These are phyloP conservation scores for Carabus problematicus DNA, from an alignment of 2,888 invertebrate species.

Conservation along the genomic window DNA sequence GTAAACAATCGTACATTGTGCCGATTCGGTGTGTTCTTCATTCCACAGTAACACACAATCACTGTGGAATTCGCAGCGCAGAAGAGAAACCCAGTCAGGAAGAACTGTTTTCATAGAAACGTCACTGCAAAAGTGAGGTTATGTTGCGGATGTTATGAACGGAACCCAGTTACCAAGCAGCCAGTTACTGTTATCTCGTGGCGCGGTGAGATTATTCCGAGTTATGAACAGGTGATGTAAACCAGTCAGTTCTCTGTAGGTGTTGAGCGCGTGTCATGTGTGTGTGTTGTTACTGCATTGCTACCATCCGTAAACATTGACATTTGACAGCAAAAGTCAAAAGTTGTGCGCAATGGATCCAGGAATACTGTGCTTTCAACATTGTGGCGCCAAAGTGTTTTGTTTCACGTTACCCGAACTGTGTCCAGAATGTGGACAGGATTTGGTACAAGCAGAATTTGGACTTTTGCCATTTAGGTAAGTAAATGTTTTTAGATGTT, in stretches of 20 bases:
- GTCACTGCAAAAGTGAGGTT: slow-evolving; percentile 25
- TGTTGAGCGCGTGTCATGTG: slow-evolving; percentile 24
- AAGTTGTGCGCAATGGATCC: slow-evolving; percentile 67
- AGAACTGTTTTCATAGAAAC: too few species aligned
- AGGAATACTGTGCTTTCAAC: slow-evolving; percentile 89
- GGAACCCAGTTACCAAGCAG: too few species aligned
- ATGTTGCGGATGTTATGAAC: slow-evolving; percentile 30
- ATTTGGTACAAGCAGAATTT: slow-evolving; percentile 63
- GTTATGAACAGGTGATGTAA: slow-evolving; percentile 14
- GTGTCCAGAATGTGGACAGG: slow-evolving; percentile 80
- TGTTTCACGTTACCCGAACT: slow-evolving; percentile 78
- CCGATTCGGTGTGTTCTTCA: slow-evolving; percentile 8
- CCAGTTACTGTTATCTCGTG: slow-evolving; percentile 29
- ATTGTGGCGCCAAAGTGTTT: slow-evolving; percentile 84
- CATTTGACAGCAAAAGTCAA: not conserved
- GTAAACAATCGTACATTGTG: slow-evolving; percentile 27
- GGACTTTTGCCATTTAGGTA: slow-evolving; percentile 80
- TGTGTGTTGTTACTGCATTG: not conserved
- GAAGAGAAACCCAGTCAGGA: too few species aligned
- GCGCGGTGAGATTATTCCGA: slow-evolving; percentile 15
- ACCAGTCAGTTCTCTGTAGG: slow-evolving; percentile 15
- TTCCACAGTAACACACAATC: too few species aligned
- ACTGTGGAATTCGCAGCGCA: too few species aligned
- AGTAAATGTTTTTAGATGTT: slow-evolving; percentile 35
- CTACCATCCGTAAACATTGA: too few species aligned